Base-by-base conservation (phyloP, 2,113 vertebrate genomes). In the Varanus komodoensis region DNA sequence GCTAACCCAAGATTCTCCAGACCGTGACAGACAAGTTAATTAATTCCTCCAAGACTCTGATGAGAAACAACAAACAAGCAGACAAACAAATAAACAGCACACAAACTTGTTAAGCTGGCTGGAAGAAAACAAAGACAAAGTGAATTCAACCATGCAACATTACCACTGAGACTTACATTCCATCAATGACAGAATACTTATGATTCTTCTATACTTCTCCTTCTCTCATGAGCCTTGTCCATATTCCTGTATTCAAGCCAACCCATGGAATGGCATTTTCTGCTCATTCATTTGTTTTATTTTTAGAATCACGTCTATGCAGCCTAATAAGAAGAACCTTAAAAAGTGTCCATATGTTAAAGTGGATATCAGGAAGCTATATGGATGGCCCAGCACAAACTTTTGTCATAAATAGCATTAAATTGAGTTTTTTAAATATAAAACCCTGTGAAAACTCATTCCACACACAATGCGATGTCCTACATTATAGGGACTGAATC, bases 1-100 rank as follows among this genome's bases (percentile, higher is more conserved):
- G 68, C 48, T 23, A 86, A 54, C 27, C 48, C 67, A 50, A 15
- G 7, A 71, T 85, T 86, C 32, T 21, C 52, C 69, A 74, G 81
- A 34, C 50, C 69, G 34, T 74, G 44, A 6, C 48, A 73, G 84
- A 86, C 84, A 85, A 73, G 84, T 54, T 86, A 86, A 85, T 85
- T 85, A 73, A 54, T 74, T 54, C 69, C 32, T 74, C 68, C 54
- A 73, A 54, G 69, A 54, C 29, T n/a, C 8, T 71, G 83, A n/a
- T 44, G 12, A 21, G 38, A 14, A 84, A 32, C 27, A 32, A 71
- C 38, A 61, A 3, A 9, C 29, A 8, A 84, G 23, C 38, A 44
- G 38, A 44, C 38, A 44, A 44, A 44, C 38, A 44, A 44, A 44
- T 44, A 44, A 50, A 52, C 19, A 19, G 7, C 29, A 15, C 44